Conservation (phyloP, 1,140 invertebrate genomes). For the Doryteuthis pealeii region DNA sequence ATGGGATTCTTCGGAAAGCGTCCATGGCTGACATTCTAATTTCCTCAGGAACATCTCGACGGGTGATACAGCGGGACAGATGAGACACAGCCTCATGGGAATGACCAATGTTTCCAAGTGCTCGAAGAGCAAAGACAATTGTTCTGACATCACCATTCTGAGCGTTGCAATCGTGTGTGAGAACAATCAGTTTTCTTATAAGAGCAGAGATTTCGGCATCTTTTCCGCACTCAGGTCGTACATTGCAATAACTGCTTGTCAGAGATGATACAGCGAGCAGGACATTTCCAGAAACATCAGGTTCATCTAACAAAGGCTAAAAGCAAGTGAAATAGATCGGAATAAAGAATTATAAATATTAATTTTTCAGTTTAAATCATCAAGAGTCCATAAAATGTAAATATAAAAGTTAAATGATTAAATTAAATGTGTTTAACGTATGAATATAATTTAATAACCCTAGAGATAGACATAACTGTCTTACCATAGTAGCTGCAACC, state of each 20-base stretch:
- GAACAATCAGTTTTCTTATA: not conserved
- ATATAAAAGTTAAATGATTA: no score
- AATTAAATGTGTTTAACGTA: no score
- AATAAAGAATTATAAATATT: no score
- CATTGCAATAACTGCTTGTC: constrained; percentile 61
- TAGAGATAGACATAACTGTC: not conserved
- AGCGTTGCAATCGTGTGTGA: not conserved
- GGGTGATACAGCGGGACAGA: constrained; percentile 68
- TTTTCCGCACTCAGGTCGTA: constrained; percentile 51
- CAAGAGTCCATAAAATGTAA: no score
- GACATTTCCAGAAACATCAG: constrained; percentile 60
- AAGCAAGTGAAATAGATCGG: constrained; percentile 8
- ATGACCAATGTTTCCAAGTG: constrained; percentile 83
- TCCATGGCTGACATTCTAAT: constrained; percentile 79
- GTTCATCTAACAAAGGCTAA: constrained; percentile 68
- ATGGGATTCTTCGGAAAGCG: constrained; percentile 72
- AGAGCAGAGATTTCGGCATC: constrained; percentile 64
- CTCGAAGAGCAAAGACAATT: constrained; percentile 75
- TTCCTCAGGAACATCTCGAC: constrained; percentile 69
- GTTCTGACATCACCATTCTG: not conserved
- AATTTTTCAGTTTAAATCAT: no score
- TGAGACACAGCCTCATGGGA: constrained; percentile 68
- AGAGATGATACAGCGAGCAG: constrained; percentile 62
- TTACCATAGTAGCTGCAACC: constrained; percentile 66
- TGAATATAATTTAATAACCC: no score